Conservation (phyloP, 2,888 invertebrate genomes). For the Crocallis elinguaria region DNA sequence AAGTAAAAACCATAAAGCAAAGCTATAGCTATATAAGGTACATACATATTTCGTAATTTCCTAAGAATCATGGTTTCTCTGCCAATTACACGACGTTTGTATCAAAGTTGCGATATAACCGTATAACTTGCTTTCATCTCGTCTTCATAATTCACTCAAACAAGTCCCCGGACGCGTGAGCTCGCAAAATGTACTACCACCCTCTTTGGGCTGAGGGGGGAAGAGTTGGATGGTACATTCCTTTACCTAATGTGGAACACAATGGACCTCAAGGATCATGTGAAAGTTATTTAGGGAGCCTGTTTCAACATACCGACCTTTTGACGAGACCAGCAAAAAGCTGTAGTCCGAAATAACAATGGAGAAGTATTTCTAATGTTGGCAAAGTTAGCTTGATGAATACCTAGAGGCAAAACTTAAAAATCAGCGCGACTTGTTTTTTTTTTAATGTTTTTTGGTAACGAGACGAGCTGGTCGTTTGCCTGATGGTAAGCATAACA, state of each 20-base stretch:
- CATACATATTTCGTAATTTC: background rate
- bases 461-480: too few relatives aligned
- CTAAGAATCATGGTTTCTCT: conserved; percentile 3
- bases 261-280: conserved; percentile 69
- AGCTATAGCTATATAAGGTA: too few relatives aligned
- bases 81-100: conserved; percentile 18
- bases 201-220: conserved; percentile 29
- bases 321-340: conserved; percentile 36
- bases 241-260: conserved; percentile 81
- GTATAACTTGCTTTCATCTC: conserved; percentile 22
- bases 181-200: conserved; percentile 59
- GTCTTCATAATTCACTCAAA: conserved; percentile 27
- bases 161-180: conserved; percentile 56
- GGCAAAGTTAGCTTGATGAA: background rate
- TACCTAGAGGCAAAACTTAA: background rate
- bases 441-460: too few relatives aligned
- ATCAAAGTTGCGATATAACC: conserved; percentile 22
- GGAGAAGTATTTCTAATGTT: background rate
- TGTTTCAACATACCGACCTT: conserved; percentile 27
- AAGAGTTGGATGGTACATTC: conserved; percentile 58
- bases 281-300: conserved; percentile 60
- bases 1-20: too few relatives aligned
- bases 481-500: too few relatives aligned
- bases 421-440: too few relatives aligned
- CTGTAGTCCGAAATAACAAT: conserved; percentile 20